These are phyloP conservation scores for Lytechinus variegatus DNA, from an alignment of 35 echinoderm and acorn worm genomes.

Conservation along the genomic window DNA sequence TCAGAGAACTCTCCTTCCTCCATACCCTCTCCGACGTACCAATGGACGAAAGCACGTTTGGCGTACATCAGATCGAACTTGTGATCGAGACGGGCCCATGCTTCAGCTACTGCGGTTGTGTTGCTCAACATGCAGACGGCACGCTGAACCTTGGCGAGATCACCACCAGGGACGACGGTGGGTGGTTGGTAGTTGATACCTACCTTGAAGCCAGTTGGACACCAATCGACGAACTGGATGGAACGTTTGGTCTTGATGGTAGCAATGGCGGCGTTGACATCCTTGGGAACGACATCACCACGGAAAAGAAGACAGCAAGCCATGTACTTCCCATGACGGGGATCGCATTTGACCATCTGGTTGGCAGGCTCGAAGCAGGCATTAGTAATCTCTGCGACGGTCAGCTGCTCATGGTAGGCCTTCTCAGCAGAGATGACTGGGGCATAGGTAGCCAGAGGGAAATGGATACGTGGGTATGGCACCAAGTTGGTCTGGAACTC, in stretches of 20 bases:
- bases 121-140: conserved; percentile 82
- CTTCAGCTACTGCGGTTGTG: conserved; percentile 72
- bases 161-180: conserved; percentile 74
- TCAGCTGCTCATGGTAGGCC: conserved; percentile 89
- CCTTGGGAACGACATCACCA: conserved; percentile 72
- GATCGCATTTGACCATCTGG: conserved; percentile 69
- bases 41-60: conserved; percentile 81
- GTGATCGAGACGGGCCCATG: conserved; percentile 74
- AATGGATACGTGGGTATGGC: conserved; percentile 88
- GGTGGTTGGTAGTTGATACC: conserved; percentile 79
- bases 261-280: conserved; percentile 65
- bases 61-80: conserved; percentile 82
- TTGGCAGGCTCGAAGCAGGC: conserved; percentile 68
- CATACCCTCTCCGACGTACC: conserved; percentile 79
- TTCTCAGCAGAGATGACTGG: conserved; percentile 89
- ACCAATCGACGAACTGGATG: conserved; percentile 80
- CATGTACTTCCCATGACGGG: conserved; percentile 73
- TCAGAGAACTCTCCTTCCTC: conserved; percentile 82
- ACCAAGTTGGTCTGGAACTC: conserved; percentile 93
- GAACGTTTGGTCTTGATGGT: conserved; percentile 73
- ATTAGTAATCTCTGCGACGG: conserved; percentile 70
- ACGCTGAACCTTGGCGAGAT: conserved; percentile 78
- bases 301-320: conserved; percentile 61
- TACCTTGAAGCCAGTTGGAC: conserved; percentile 81
- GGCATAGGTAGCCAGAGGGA: conserved; percentile 83